Percentiles rank a stretch among this genome's conserved stretches.
phyloP scores from a whole-genome alignment of 2,113 vertebrate genomes.

The Rhinichthys klamathensis region DNA sequence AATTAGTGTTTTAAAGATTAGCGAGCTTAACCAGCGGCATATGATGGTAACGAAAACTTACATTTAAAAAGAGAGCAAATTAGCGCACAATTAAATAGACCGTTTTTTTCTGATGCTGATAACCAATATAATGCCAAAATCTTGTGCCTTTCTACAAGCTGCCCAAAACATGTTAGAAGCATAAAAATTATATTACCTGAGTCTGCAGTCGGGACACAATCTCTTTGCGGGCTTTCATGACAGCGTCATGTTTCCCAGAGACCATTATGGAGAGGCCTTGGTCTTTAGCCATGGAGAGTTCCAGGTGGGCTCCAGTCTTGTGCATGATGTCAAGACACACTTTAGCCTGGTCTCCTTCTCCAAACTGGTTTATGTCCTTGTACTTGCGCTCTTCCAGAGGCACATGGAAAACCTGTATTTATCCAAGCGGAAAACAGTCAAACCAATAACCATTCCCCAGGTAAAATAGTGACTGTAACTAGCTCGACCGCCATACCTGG shows the following conservation, averaged over 20 bases:
- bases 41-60: too few species aligned
- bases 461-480: background rate
- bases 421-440: background rate
- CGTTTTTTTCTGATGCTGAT: too few species aligned
- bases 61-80: too few species aligned
- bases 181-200: constrained; percentile 73
- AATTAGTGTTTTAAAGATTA: too few species aligned
- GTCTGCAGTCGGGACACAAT: constrained; percentile 98
- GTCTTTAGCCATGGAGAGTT: constrained; percentile 97
- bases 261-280: constrained; percentile 99
- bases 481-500: constrained; percentile 79
- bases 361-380: constrained; percentile 99
- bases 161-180: too few species aligned
- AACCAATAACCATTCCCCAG: background rate
- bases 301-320: constrained; percentile 95
- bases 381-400: constrained; percentile 98
- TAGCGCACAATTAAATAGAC: too few species aligned
- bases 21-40: too few species aligned
- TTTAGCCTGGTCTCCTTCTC: constrained; percentile 98
- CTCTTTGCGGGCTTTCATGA: constrained; percentile 99
- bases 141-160: too few species aligned
- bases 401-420: constrained; percentile 92
- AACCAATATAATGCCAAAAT: too few species aligned
- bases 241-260: constrained; percentile 95
- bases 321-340: constrained; percentile 99